phyloP scores from a whole-genome alignment of 2,113 vertebrate genomes.

The Cryptomyrus ogoouensis region DNA sequence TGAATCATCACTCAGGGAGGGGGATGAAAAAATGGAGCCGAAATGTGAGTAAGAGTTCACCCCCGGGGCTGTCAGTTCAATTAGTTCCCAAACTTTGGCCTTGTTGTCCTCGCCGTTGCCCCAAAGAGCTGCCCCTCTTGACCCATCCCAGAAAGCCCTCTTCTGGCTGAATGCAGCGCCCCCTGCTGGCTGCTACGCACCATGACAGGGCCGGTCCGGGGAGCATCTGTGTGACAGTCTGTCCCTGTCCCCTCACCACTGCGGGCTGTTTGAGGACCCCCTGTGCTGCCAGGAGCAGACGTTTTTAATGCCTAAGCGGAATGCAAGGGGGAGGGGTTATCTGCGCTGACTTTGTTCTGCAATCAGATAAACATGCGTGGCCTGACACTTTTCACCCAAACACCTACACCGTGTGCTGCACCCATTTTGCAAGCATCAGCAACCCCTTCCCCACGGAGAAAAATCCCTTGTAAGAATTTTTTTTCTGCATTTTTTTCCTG shows the following conservation, averaged over 20 bases:
- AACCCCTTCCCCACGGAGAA: neutral
- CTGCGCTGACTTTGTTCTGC: conserved; percentile 2
- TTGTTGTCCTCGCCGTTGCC: conserved; percentile 2
- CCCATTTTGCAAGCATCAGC: neutral
- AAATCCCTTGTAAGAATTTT: neutral
- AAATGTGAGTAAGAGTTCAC: conserved; percentile 26
- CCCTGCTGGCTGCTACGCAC: neutral
- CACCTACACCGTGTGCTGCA: neutral
- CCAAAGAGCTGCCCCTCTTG: conserved; percentile 14
- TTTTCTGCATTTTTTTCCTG: neutral
- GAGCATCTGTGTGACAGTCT: neutral
- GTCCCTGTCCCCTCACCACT: neutral
- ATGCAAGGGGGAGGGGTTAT: neutral
- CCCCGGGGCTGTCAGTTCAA: conserved; percentile 30
- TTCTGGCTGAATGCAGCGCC: neutral
- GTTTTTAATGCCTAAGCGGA: conserved; percentile 11
- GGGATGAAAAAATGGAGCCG: conserved; percentile 16
- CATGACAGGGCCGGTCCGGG: neutral
- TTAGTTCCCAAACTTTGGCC: conserved; percentile 28
- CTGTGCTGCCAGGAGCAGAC: neutral
- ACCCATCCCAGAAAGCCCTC: neutral
- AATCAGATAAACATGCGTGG: neutral
- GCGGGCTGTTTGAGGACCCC: neutral
- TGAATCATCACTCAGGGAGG: conserved; percentile 21
- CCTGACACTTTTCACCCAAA: neutral